Base-by-base conservation (phyloP, 2,888 invertebrate genomes). In the Acanthosepion esculentum region DNA sequence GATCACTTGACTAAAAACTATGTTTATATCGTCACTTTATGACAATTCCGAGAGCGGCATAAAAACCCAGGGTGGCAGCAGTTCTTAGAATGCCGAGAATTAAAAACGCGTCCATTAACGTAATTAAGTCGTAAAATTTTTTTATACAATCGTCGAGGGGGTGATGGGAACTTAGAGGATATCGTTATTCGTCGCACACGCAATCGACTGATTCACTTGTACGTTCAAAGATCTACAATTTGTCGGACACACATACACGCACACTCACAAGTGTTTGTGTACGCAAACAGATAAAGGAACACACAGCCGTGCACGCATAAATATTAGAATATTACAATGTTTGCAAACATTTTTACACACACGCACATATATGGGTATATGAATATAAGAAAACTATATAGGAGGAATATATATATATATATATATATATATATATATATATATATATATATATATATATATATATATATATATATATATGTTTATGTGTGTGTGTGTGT, bases 21-120 rank as follows among this genome's bases (percentile, higher is more conserved):
- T 78, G 78, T 78, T 78, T 78, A 78, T 78, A 78, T 78, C 78
- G 78, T 78, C 78, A 78, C 78, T 78, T 78, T 78, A 78, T 78
- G 78, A 78, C 78, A 78, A 78, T 78, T 78, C 78, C 78, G n/a
- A 78, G 78, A 33, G 33, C n/a, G 15, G 15, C n/a, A n/a, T n/a
- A 78, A 78, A 78, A 78, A 78, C 33, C n/a, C 15, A 15, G 78
- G 7, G 23, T n/a, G 78, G 23, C 78, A 29, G 78, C 78, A 33
- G 78, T n/a, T n/a, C 78, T n/a, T n/a, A 78, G 12, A 78, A n/a
- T 33, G 78, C n/a, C 78, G n/a, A 78, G n/a, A n/a, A 78, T 78
- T 78, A 78, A n/a, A 78, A 78, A 78, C 33, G n/a, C 78, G n/a
- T 78, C 78, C 78, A 78, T 78, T 78, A 78, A 78, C 78, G n/a